These are phyloP conservation scores for Dromaius novaehollandiae DNA, from an alignment of 2,113 vertebrate species.

Conservation along the genomic window DNA sequence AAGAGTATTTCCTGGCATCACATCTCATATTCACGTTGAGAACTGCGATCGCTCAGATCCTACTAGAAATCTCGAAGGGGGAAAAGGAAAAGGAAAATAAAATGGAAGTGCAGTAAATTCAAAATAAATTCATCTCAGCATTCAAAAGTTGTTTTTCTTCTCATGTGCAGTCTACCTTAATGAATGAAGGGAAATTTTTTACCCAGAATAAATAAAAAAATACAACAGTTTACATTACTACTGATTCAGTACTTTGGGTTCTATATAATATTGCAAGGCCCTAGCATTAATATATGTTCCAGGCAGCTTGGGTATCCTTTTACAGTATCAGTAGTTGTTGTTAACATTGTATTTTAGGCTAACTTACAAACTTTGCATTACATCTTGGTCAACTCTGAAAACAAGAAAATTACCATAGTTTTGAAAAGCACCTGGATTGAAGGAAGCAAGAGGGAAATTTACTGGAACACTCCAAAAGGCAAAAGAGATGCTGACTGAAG, in stretches of 20 bases:
- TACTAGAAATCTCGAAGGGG: slow-evolving; percentile 67
- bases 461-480: not conserved
- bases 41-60: slow-evolving; percentile 80
- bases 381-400: not conserved
- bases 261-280: not conserved
- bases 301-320: not conserved
- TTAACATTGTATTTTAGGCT: not conserved
- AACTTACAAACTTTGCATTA: fast-evolving
- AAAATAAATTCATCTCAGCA: slow-evolving; percentile 62
- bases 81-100: not conserved
- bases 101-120: not conserved
- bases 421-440: not conserved
- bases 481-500: not conserved
- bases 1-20: slow-evolving; percentile 79
- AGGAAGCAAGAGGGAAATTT: not conserved
- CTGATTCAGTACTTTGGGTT: no score
- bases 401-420: not conserved
- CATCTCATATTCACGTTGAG: slow-evolving; percentile 80
- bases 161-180: not conserved
- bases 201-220: not conserved
- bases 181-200: not conserved
- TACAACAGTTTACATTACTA: not conserved
- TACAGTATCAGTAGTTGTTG: not conserved
- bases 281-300: not conserved
- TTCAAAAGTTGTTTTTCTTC: not conserved